Evolutionary conservation across 2,888 invertebrate genomes (phyloP).

Genomic region (Brenthis daphne): DNA sequence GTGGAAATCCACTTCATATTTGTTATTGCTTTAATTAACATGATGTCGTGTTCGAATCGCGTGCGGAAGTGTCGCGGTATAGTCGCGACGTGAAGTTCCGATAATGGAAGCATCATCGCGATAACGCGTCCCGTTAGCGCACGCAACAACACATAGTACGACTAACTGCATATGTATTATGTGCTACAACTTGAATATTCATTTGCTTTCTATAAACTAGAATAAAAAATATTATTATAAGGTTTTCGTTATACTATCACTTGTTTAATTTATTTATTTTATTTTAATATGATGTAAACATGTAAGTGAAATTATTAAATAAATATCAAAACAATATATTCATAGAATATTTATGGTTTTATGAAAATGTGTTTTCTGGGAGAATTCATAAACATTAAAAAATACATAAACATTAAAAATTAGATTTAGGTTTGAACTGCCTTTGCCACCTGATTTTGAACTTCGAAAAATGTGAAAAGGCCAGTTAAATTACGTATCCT

Average conservation of each 20-base stretch:
- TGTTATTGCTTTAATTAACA: conserved; percentile 7
- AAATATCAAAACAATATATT: too few species aligned
- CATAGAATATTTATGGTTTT: too few species aligned
- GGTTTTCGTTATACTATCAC: not conserved
- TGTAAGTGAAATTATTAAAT: too few species aligned
- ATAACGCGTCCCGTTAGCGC: conserved; percentile 39
- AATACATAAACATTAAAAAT: too few species aligned
- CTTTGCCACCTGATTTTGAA: too few species aligned
- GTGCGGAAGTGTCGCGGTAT: conserved; percentile 43
- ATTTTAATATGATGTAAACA: too few species aligned
- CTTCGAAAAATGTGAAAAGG: too few species aligned
- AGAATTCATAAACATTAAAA: too few species aligned
- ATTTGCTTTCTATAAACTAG: conserved; percentile 14
- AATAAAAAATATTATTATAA: not conserved
- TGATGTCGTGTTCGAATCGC: conserved; percentile 25
- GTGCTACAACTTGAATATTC: conserved; percentile 20
- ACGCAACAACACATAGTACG: conserved; percentile 30
- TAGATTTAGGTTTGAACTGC: too few species aligned
- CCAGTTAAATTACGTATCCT: too few species aligned
- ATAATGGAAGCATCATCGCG: conserved; percentile 37
- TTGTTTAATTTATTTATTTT: too few species aligned
- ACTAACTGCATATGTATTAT: conserved; percentile 19
- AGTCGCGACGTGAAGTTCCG: conserved; percentile 37
- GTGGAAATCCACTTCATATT: not conserved
- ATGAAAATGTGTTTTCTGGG: too few species aligned